A percentile compares a stretch with the other conserved stretches of the same genome.
These are phyloP conservation scores for Apolygus lucorum DNA, from an alignment of 1,140 invertebrate species.

Conservation along the genomic window DNA sequence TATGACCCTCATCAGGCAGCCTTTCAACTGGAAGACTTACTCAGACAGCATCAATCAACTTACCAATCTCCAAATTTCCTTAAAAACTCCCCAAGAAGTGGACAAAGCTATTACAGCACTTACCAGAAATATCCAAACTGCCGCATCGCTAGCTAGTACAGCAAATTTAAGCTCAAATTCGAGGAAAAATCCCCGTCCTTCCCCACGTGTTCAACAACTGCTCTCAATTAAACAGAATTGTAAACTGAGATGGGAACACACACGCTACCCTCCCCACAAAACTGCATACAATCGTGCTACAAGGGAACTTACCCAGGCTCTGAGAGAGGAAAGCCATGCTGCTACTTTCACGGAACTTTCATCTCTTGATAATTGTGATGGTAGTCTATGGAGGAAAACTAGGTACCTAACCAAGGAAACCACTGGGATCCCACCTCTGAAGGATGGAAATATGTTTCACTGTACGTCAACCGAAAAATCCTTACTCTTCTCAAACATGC, in stretches of 20 bases:
- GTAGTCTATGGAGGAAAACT: conserved; percentile 1
- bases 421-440: background rate
- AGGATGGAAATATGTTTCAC: background rate
- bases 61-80: background rate
- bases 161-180: background rate
- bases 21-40: background rate
- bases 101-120: background rate
- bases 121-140: background rate
- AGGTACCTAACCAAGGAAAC: background rate
- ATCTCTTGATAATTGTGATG: background rate
- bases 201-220: background rate
- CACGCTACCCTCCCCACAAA: background rate
- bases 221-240: background rate
- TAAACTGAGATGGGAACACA: background rate
- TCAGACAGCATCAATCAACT: background rate
- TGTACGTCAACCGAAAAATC: background rate
- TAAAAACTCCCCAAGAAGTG: background rate
- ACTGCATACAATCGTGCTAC: background rate
- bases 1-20: background rate
- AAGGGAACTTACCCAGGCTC: background rate
- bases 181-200: background rate
- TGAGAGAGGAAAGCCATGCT: background rate
- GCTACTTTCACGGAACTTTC: background rate
- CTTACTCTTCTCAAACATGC: background rate
- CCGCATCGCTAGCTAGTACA: background rate